Evolutionary conservation across 2,113 vertebrate species (phyloP).

Genomic region (Sardina pilchardus): DNA sequence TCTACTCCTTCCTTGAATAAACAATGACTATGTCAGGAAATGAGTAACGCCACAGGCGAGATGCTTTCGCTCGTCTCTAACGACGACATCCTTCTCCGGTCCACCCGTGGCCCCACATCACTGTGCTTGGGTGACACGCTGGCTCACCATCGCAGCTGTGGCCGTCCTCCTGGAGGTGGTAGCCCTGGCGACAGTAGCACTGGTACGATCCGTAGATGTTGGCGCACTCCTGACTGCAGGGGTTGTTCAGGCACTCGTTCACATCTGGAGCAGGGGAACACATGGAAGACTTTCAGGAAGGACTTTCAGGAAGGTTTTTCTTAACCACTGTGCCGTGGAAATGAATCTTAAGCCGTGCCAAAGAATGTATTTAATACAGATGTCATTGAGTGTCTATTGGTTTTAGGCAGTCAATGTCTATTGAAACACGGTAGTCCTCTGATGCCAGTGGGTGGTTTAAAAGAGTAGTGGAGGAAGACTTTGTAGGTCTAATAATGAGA

Average conservation of each 20-base stretch:
- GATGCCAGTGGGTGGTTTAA: no score
- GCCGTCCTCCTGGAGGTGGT: conserved; percentile 84
- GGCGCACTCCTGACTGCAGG: conserved; percentile 91
- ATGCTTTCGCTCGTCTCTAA: neutral
- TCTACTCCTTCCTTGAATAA: no score
- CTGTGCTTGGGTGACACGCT: neutral
- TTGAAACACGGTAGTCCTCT: no score
- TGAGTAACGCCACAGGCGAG: neutral
- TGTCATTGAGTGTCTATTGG: no score
- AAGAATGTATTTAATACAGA: no score
- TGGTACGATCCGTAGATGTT: conserved; percentile 94
- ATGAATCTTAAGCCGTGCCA: no score
- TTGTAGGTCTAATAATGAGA: no score
- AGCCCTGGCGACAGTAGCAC: conserved; percentile 92
- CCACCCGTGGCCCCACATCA: neutral
- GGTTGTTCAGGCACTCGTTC: conserved; percentile 85
- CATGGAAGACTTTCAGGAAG: neutral
- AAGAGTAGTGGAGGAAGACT: no score
- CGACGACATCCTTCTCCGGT: neutral
- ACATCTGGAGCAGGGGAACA: conserved; percentile 75
- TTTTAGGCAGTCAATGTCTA: no score
- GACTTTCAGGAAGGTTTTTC: neutral
- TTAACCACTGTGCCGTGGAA: neutral
- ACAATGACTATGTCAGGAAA: neutral
- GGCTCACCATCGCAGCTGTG: conserved; percentile 83